A percentile compares a stretch with the other conserved stretches of the same genome.
These are phyloP conservation scores for Otus scops DNA, from an alignment of 2,797 vertebrate species.

Conservation along the genomic window DNA sequence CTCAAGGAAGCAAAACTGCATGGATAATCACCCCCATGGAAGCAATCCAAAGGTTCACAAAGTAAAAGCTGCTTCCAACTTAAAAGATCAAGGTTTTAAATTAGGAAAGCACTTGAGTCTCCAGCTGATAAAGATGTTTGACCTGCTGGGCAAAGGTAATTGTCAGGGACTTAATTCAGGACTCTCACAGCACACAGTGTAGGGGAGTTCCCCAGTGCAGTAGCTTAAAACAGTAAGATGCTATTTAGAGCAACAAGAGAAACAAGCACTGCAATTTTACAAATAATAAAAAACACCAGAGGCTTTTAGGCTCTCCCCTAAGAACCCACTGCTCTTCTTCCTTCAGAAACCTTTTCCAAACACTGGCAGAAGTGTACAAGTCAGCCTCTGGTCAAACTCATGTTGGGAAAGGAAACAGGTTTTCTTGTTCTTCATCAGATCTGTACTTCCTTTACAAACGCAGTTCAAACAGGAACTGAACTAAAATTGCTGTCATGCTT, in stretches of 20 bases:
- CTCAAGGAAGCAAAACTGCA: not conserved
- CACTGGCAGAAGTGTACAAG: not conserved
- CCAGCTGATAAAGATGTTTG: not conserved
- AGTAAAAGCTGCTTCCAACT: conserved; percentile 14
- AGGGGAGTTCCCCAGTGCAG: not conserved
- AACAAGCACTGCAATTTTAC: not conserved
- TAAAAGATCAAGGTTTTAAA: conserved; percentile 40
- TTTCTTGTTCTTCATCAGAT: not conserved
- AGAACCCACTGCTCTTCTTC: not conserved
- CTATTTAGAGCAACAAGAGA: not conserved
- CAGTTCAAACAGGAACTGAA: not conserved
- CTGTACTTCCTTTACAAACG: not conserved
- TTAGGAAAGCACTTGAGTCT: not conserved
- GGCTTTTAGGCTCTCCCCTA: not conserved
- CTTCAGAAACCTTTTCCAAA: not conserved
- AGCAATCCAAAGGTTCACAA: not conserved
- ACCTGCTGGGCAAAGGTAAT: conserved; percentile 1
- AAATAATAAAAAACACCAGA: not conserved
- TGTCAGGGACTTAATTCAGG: not conserved
- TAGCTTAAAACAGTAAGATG: not conserved
- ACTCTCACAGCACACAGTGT: not conserved
- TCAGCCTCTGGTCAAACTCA: not conserved
- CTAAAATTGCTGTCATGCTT: not conserved
- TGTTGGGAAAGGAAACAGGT: not conserved
- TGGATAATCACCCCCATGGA: not conserved